These are phyloP conservation scores for Drosophila putrida DNA, from an alignment of 2,888 invertebrate species.

Conservation along the genomic window DNA sequence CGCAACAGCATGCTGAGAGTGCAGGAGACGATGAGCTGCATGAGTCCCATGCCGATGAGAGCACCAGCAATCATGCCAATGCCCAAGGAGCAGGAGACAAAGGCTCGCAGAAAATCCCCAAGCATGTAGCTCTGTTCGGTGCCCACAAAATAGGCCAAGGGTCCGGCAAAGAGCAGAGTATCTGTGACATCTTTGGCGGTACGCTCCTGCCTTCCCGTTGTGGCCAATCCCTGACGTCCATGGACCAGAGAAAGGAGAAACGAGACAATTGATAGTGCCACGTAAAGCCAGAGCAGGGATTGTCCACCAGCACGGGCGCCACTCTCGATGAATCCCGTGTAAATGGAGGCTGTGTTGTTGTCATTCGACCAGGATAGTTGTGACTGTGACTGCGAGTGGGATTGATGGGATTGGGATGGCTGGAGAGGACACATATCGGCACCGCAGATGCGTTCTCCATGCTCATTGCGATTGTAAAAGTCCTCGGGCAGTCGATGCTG, in stretches of 20 bases:
- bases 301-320: slow-evolving; percentile 75
- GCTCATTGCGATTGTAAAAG: slow-evolving; percentile 87
- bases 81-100: slow-evolving; percentile 93
- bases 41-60: slow-evolving; percentile 90
- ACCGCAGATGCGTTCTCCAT: slow-evolving; percentile 87
- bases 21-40: slow-evolving; percentile 91
- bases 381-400: slow-evolving; percentile 2
- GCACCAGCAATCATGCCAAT: slow-evolving; percentile 91
- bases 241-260: slow-evolving; percentile 84
- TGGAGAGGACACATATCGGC: slow-evolving; percentile 86
- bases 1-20: slow-evolving; percentile 93
- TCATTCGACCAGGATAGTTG: slow-evolving; percentile 6
- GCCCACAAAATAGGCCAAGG: slow-evolving; percentile 92
- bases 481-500: slow-evolving; percentile 86
- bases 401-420: slow-evolving; percentile 10
- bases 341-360: slow-evolving; percentile 59
- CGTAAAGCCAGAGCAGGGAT: slow-evolving; percentile 82
- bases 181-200: slow-evolving; percentile 85
- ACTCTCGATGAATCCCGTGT: slow-evolving; percentile 79
- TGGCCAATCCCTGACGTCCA: slow-evolving; percentile 85
- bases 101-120: slow-evolving; percentile 93
- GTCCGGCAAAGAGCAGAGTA: slow-evolving; percentile 89
- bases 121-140: slow-evolving; percentile 94
- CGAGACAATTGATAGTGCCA: slow-evolving; percentile 85
- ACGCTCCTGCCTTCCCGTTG: slow-evolving; percentile 85